These are phyloP conservation scores for Petrophora chlorosata DNA, from an alignment of 2,888 invertebrate genomes.

Conservation along the genomic window DNA sequence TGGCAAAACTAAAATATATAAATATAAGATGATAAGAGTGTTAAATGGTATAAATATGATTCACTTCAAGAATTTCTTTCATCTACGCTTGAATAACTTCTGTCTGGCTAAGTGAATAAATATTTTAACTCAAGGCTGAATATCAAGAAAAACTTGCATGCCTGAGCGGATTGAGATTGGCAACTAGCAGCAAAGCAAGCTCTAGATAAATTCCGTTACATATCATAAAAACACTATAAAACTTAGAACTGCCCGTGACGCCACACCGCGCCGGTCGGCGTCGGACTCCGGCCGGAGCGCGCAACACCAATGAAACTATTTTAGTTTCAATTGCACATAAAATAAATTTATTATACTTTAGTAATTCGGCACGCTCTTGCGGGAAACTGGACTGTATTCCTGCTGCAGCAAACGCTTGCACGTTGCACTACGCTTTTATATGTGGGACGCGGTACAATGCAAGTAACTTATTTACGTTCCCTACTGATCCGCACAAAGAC, in stretches of 20 bases:
- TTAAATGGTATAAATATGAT: too few relatives aligned
- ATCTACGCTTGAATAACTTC: slow-evolving; percentile 19
- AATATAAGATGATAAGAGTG: too few relatives aligned
- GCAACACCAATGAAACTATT: slow-evolving; percentile 63
- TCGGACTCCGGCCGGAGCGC: too few relatives aligned
- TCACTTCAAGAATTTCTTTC: slow-evolving; percentile 1
- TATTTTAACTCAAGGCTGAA: slow-evolving; percentile 12
- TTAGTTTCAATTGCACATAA: slow-evolving; percentile 73
- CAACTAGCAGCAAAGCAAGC: slow-evolving; percentile 5
- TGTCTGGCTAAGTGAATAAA: slow-evolving; percentile 6
- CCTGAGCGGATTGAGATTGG: slow-evolving; percentile 25
- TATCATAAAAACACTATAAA: slow-evolving; percentile 36
- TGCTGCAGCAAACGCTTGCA: background rate
- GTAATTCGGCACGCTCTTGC: slow-evolving; percentile 41
- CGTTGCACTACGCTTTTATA: background rate
- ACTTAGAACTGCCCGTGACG: slow-evolving; percentile 30
- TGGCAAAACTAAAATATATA: too few relatives aligned
- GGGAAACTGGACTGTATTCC: slow-evolving; percentile 36
- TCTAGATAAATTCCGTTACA: slow-evolving; percentile 21
- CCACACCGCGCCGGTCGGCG: slow-evolving; percentile 32
- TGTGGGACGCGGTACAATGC: background rate
- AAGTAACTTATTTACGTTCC: too few relatives aligned
- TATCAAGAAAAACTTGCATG: slow-evolving; percentile 20
- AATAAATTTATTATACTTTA: slow-evolving; percentile 70
- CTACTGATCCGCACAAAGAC: too few relatives aligned